Base-by-base conservation (phyloP, 1,140 invertebrate genomes). In the Pseudomyrmex pallidus region DNA sequence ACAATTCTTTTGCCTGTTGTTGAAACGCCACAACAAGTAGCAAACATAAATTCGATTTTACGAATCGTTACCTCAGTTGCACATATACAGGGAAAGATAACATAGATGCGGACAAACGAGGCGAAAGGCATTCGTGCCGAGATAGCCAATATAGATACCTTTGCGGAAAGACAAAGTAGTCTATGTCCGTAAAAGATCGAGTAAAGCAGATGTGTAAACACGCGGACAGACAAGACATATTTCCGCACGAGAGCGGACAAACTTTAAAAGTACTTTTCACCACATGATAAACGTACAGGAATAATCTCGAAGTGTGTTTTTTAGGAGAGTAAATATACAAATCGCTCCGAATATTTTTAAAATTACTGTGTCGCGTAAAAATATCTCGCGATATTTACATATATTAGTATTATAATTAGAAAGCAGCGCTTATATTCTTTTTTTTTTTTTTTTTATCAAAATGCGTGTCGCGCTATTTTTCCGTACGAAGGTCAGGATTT, bases 41-140 rank as follows among this genome's bases (percentile, higher is more conserved):
- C 35, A 72, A 35, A 80, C n/a, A 80, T 61, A 72, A 80, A 72
- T 61, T 80, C 22, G 67, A 80, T 61, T 80, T 80, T 22, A 72
- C 66, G 66, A 80, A 59, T 35, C 56, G 44, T 70, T 80, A 78
- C 5, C 66, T 70, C 44, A 12, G 15, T 48, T 35, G 35, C 35
- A 35, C 35, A 35, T 35, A 35, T 7, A 35, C 0, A 35, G 35
- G 35, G 35, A 46, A 80, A 35, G 35, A 50, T 20, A 25, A 70
- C 44, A 70, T 15, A 57, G 54, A 80, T 48, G 54, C 54, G n/a
- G 35, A 72, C 25, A 57, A 22, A 59, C 25, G 10, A 48, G 76
- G 17, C 10, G 8, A 61, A 59, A 70, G 17, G 61, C 54, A 17
- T 50, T 35, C 12, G 46, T 72, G 57, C 59, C 22, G 20, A 57